These are phyloP conservation scores for Callimorpha dominula DNA, from an alignment of 2,888 invertebrate species.

Conservation along the genomic window DNA sequence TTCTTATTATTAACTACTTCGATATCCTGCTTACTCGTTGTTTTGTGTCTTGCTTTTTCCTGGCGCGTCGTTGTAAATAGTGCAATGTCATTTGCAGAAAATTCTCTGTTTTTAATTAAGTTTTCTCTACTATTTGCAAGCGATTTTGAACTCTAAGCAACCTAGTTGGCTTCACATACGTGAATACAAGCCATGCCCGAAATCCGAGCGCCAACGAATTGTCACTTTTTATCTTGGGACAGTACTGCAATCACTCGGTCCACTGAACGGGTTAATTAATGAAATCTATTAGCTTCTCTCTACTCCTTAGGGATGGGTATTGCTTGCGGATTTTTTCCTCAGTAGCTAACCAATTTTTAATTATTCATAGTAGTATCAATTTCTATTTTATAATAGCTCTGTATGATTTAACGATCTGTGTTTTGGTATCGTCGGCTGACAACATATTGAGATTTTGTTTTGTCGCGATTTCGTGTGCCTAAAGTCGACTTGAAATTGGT, in stretches of 20 bases:
- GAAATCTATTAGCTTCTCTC: conserved; percentile 85
- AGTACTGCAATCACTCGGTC: conserved; percentile 83
- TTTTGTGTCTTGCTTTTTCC: not conserved
- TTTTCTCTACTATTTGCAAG: conserved; percentile 8
- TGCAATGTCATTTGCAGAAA: not conserved
- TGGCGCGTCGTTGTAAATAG: not conserved
- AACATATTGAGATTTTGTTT: conserved; percentile 47
- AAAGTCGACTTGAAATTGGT: conserved; percentile 37
- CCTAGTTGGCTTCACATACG: conserved; percentile 61
- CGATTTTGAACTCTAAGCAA: conserved; percentile 56
- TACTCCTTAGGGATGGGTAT: conserved; percentile 74
- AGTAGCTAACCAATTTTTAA: conserved; percentile 71
- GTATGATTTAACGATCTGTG: conserved; percentile 36
- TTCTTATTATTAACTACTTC: not conserved
- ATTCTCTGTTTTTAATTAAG: conserved; percentile 19
- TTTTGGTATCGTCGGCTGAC: conserved; percentile 33
- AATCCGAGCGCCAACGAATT: conserved; percentile 73
- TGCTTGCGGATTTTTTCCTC: conserved; percentile 72
- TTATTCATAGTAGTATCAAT: conserved; percentile 49
- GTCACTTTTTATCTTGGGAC: conserved; percentile 78
- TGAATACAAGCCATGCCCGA: conserved; percentile 65
- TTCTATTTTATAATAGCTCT: conserved; percentile 51
- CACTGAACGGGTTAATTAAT: conserved; percentile 86
- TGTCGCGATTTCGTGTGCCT: conserved; percentile 34
- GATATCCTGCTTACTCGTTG: not conserved